Base-by-base conservation (phyloP, 2,113 vertebrate genomes). In the Carollia perspicillata region DNA sequence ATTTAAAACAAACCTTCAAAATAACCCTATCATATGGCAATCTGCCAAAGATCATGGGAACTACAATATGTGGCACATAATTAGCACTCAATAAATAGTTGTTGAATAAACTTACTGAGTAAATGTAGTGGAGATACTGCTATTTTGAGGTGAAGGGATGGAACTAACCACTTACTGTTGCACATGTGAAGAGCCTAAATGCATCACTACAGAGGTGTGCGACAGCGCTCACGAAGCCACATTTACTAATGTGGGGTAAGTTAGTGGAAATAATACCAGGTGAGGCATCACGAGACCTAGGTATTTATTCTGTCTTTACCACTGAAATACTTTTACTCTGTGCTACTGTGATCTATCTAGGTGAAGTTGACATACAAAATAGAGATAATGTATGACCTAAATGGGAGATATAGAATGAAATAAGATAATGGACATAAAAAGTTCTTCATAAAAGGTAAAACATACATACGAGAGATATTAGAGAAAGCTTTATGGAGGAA, bases 1-100 rank as follows among this genome's bases (percentile, higher is more conserved):
- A 85, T 65, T 83, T 87, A 90, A 86, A 93, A 66, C 22, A 75
- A 80, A 84, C n/a, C 30, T 77, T 93, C 72, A 55, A 53, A 88
- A 55, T 85, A 44, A 94, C 51, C 47, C 37, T 83, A 78, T 49
- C 47, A 55, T 23, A n/a, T 72, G 37, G 71, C 53, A 85, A 55
- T n/a, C 60, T 12, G n/a, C n/a, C 77, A 40, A 94, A 55, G 42
- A 49, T 17, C 2, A 1, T 8, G 28, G 44, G n/a, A 80, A 90
- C 84, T 20, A 88, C 37, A 69, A 84, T 35, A 66, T 5, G n/a
- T 47, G 3, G 42, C 42, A 79, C 11, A 49, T 28, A 74, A 40
- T 47, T 96, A 71, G 30, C 55, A 77, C 33, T 95, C 72, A 84
- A 35, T 63, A 93, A 94, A 40, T 66, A 85, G 22, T 10, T 79